These are phyloP conservation scores for Loxodonta africana DNA, from an alignment of 2,113 vertebrate species.

Conservation along the genomic window DNA sequence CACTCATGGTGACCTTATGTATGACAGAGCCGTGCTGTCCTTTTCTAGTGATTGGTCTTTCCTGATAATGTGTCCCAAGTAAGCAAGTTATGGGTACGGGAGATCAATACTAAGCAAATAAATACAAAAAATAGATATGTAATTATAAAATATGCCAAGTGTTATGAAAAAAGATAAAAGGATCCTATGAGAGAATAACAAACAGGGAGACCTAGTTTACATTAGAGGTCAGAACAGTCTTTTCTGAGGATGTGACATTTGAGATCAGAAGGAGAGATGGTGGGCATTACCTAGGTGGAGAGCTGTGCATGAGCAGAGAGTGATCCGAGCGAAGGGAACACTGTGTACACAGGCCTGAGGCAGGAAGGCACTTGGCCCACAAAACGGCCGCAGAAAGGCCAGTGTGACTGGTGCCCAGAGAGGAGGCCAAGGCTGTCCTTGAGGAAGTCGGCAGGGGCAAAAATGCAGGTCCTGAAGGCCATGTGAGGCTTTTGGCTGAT, in stretches of 20 bases:
- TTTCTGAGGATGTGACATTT: neutral
- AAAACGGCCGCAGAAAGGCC: neutral
- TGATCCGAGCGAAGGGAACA: neutral
- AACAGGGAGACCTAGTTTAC: neutral
- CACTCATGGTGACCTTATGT: neutral
- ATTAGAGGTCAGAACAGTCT: neutral
- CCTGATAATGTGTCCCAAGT: neutral
- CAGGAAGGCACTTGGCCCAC: neutral
- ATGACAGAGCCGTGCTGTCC: neutral
- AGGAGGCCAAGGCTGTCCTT: neutral
- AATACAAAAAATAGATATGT: neutral
- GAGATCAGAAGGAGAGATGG: neutral
- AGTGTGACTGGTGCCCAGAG: neutral
- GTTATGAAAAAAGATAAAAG: neutral
- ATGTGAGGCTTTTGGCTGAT: neutral
- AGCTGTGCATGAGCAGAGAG: neutral
- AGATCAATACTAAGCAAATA: neutral
- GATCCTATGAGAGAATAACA: neutral
- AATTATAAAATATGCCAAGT: neutral
- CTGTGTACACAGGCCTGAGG: neutral
- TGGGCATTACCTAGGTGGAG: fast-evolving
- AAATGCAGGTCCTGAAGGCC: neutral
- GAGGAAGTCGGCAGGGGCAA: neutral
- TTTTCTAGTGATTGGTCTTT: neutral
- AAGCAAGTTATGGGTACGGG: neutral